Conservation (phyloP, 2,797 vertebrate species). For the Etheostoma perlongum region DNA sequence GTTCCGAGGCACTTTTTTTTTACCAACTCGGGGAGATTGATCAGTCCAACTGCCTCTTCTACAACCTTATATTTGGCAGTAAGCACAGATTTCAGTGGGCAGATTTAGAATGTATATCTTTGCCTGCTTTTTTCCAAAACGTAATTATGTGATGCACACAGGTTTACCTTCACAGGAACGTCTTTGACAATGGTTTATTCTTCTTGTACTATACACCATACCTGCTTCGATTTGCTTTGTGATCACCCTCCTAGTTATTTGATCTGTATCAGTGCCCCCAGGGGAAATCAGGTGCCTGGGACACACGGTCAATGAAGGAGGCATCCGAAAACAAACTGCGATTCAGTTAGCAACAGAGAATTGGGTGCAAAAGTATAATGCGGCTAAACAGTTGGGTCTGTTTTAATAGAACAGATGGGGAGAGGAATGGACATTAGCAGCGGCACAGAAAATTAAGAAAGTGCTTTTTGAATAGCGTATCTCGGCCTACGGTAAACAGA, state of each 20-base stretch:
- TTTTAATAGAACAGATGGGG: conserved; percentile 9
- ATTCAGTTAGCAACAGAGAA: conserved; percentile 1
- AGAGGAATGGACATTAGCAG: background rate
- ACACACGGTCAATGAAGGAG: conserved; percentile 1
- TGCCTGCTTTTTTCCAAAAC: background rate
- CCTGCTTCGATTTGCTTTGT: conserved; percentile 7
- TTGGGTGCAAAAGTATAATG: background rate
- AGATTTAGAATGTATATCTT: background rate
- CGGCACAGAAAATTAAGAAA: background rate
- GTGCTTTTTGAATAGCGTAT: background rate
- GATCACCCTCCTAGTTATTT: conserved; percentile 15
- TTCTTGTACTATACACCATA: background rate
- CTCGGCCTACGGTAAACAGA: too few relatives aligned
- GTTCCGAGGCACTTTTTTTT: too few relatives aligned
- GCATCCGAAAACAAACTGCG: conserved; percentile 4
- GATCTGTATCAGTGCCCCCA: conserved; percentile 4
- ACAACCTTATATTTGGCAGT: background rate
- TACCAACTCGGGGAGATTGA: too few relatives aligned
- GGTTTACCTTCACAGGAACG: background rate
- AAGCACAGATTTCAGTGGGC: background rate
- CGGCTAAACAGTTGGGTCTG: background rate
- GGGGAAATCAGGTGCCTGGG: conserved; percentile 7
- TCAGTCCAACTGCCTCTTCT: too few relatives aligned
- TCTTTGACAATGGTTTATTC: background rate
- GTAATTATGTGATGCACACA: background rate